Evolutionary conservation across 2,113 vertebrate species (phyloP).

Genomic region (Xyliphius kryptos): DNA sequence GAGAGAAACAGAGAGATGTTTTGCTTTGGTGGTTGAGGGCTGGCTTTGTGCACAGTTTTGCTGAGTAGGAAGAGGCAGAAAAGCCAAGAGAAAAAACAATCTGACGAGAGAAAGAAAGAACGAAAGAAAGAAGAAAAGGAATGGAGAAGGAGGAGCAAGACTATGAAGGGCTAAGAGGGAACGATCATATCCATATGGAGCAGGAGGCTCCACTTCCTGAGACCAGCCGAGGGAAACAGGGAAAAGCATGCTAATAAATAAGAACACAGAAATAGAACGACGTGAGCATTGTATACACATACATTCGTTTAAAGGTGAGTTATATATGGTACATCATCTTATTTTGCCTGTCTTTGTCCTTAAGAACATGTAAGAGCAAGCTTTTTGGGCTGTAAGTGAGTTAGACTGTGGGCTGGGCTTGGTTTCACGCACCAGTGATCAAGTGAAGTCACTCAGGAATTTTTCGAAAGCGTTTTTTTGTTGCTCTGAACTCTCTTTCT

Average conservation of each 20-base stretch:
- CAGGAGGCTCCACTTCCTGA: conserved; percentile 45
- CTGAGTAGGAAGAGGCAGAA: conserved; percentile 52
- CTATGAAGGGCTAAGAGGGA: conserved; percentile 43
- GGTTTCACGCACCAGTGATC: conserved; percentile 55
- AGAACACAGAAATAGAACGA: conserved; percentile 7
- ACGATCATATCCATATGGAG: conserved; percentile 71
- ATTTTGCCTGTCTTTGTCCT: not conserved
- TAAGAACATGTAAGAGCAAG: conserved; percentile 23
- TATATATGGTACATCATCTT: not conserved
- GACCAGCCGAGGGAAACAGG: conserved; percentile 38
- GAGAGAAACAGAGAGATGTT: not conserved
- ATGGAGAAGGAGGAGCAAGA: conserved; percentile 49
- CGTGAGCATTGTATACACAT: no score
- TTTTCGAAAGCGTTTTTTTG: conserved; percentile 50
- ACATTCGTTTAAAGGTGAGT: conserved; percentile 5
- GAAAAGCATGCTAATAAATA: conserved; percentile 34
- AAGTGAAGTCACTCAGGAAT: conserved; percentile 62
- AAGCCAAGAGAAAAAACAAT: conserved; percentile 52
- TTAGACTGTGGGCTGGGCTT: conserved; percentile 37
- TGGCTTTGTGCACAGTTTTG: conserved; percentile 51
- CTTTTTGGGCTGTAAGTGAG: conserved; percentile 5
- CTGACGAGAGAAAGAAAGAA: conserved; percentile 44
- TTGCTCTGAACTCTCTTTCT: no score
- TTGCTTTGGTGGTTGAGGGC: conserved; percentile 41
- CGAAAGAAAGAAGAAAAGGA: conserved; percentile 21